phyloP scores from a whole-genome alignment of 1,140 invertebrate species.

The Chionoecetes opilio region DNA sequence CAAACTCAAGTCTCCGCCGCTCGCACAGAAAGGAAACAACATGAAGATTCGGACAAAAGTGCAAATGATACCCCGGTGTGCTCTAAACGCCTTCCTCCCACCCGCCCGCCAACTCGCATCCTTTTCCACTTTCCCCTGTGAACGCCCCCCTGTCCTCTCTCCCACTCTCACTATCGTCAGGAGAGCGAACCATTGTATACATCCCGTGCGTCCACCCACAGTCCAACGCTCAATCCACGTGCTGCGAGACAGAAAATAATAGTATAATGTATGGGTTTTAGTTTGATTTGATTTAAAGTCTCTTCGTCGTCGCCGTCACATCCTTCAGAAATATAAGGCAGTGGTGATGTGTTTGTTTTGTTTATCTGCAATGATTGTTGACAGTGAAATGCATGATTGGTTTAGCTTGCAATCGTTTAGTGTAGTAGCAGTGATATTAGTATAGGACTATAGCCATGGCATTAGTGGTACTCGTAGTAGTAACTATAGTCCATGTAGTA shows the following conservation, averaged over 20 bases:
- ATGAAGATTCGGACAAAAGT: background rate
- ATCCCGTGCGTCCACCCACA: background rate
- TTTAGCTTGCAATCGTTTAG: too few relatives aligned
- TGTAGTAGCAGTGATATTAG: too few relatives aligned
- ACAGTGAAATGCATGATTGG: too few relatives aligned
- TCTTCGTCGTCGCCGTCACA: too few relatives aligned
- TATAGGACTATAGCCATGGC: too few relatives aligned
- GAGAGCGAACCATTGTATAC: background rate
- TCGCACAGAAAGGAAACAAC: background rate
- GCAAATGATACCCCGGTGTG: background rate
- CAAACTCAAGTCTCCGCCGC: background rate
- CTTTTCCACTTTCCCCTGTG: slow-evolving; percentile 2
- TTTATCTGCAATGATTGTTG: background rate
- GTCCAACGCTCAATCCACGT: background rate
- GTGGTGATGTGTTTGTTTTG: background rate
- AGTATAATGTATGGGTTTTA: background rate
- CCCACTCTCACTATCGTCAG: background rate
- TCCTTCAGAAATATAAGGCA: too few relatives aligned
- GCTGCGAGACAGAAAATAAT: too few relatives aligned
- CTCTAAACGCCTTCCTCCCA: slow-evolving; percentile 14
- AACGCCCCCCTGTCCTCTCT: background rate
- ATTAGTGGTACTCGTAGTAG: background rate
- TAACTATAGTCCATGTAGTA: too few relatives aligned
- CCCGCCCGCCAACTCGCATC: background rate
- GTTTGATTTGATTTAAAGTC: background rate